Evolutionary conservation across 2,888 invertebrate genomes (phyloP).

Genomic region (Lissocephala sabroskyi): DNA sequence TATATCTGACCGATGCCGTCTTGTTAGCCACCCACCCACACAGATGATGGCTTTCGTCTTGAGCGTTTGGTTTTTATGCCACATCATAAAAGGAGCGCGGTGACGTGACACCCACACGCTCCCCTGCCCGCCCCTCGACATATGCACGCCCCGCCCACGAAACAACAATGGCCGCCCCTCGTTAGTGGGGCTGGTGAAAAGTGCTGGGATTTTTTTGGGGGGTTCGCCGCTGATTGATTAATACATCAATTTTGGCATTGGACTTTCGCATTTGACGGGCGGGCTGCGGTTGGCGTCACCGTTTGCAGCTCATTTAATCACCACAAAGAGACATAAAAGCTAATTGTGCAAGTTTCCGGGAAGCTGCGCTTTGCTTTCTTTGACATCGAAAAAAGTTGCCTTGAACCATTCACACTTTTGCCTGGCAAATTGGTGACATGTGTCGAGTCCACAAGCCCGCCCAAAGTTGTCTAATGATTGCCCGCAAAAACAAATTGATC

Average conservation of each 20-base stretch:
- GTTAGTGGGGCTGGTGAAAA: conserved; percentile 24
- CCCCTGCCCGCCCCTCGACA: conserved; percentile 7
- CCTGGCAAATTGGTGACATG: no score
- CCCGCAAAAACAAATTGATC: no score
- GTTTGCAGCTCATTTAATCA: conserved; percentile 63
- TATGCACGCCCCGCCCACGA: conserved; percentile 14
- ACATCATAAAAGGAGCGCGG: conserved; percentile 47
- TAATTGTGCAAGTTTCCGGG: conserved; percentile 48
- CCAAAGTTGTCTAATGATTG: no score
- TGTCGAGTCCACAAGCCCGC: no score
- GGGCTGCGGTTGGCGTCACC: no score
- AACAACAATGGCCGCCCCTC: conserved; percentile 1
- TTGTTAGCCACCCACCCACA: conserved; percentile 34
- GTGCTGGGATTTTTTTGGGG: conserved; percentile 26
- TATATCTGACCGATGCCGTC: conserved; percentile 21
- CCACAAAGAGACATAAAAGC: conserved; percentile 57
- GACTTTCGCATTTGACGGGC: conserved; percentile 1
- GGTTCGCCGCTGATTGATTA: conserved; percentile 47
- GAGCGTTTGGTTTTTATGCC: conserved; percentile 48
- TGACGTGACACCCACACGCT: conserved; percentile 36
- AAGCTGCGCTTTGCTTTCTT: not conserved
- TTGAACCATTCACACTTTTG: no score
- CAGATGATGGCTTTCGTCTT: conserved; percentile 57
- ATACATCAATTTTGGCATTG: conserved; percentile 50
- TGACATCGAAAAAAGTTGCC: no score